Conservation (phyloP, 1,140 invertebrate genomes). For the Tetramorium simillimum region DNA sequence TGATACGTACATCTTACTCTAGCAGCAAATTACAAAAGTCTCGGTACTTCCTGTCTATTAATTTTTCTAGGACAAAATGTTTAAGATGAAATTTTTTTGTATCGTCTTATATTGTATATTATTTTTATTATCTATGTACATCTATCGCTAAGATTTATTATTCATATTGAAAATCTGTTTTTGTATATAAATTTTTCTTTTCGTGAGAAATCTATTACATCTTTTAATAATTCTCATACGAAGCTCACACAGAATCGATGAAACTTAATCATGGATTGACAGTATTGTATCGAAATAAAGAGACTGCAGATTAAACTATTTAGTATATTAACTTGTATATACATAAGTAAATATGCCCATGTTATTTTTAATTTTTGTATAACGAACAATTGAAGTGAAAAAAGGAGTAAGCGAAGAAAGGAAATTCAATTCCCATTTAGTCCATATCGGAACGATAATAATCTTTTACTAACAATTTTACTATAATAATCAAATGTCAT, state of each 20-base stretch:
- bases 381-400: conserved; percentile 38
- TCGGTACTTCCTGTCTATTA: not conserved
- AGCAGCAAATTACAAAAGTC: not conserved
- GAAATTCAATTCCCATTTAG: conserved; percentile 60
- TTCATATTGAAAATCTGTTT: conserved; percentile 8
- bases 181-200: conserved; percentile 25
- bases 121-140: conserved; percentile 1
- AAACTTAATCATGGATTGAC: conserved; percentile 66
- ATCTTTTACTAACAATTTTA: conserved; percentile 36
- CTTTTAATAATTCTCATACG: not conserved
- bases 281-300: conserved; percentile 79
- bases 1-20: not conserved
- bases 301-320: conserved; percentile 79
- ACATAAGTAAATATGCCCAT: conserved; percentile 75
- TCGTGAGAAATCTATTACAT: not conserved
- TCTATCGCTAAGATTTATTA: conserved; percentile 18
- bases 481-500: not conserved
- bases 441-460: conserved; percentile 30
- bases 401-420: conserved; percentile 56
- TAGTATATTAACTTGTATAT: conserved; percentile 73
- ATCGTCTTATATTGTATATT: conserved; percentile 6
- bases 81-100: conserved; percentile 24
- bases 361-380: conserved; percentile 72
- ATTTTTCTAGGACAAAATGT: conserved; percentile 8
- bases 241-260: conserved; percentile 56